Evolutionary conservation across 2,888 invertebrate genomes (phyloP), one percentile per base, ranked within the genome.

Genomic region (Caenorhabditis afra): DNA sequence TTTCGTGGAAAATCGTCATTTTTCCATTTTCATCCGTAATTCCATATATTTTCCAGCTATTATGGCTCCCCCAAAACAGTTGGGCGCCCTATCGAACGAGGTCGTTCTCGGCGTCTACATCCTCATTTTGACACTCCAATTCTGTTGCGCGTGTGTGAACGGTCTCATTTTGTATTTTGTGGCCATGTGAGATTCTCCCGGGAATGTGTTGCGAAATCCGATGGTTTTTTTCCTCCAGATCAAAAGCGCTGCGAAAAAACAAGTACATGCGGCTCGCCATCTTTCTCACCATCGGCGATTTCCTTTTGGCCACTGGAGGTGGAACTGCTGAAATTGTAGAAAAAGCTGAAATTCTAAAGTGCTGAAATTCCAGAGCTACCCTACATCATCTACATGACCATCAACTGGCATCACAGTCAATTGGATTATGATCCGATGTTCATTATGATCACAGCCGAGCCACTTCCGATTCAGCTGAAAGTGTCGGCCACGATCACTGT

Each of bases 391-490:
- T 77, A 70, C 35, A 65, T 77, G 67, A 65, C 67, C 8, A 14
- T 47, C 3, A 64, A 65, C 22, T 77, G 77, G 77, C 14, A 47
- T 45, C 44, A 23, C 3, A 29, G 3, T 0, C 14, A 39, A 44
- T 37, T 77, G 45, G 64, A 77, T 18, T 77, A 70, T 10, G 39
- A 77, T 39, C 70, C 77, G 10, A 3, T 50, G n/a, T 70, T 55
- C 35, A 68, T 77, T 5, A 70, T 77, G 65, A n/a, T 77, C 18
- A 45, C 77, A 7, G 58, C 64, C 1, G 22, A 55, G 20, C 65
- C 77, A 12, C 20, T 77, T 8, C 77, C 77, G 14, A 29, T 68
- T n/a, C 77, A 77, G 22, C 35, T 77, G n/a, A 77, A 77, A 37
- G 23, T 77, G 11, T 68, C 67, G 7, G 62, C 58, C 1, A 64